Base-by-base conservation (phyloP, 2,797 vertebrate species). In the Scolopax bukidnonensis region DNA sequence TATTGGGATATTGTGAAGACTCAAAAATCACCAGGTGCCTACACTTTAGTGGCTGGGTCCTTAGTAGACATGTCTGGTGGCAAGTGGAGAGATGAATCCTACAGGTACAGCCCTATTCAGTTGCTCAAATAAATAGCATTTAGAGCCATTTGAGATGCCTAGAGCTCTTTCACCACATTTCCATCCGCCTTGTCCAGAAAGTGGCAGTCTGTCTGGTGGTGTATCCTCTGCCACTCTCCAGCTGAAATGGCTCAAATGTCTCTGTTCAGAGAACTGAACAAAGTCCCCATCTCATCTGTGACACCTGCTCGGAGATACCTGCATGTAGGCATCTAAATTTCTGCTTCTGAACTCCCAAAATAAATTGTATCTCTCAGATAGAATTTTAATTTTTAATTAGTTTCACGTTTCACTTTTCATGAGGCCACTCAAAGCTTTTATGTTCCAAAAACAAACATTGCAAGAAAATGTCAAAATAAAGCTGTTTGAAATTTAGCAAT, bases 381-480 rank as follows among this genome's bases (percentile, higher is more conserved):
- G 1, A 38, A 24, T 28, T 77, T 38, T 41, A 9, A 16, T 53
- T 92, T 61, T 84, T 15, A 63, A 57, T 47, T 64, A 67, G 16
- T 40, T 91, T 63, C 57, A 43, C 12, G 40, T 69, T 86, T 73
- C 76, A 10, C 4, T 84, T 80, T 88, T 76, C 47, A 63, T 27
- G 10, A 89, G 16, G 40, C 12, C 60, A 60, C 15, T 48, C 3
- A 81, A 78, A 83, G 18, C 6, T 38, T 81, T 86, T 73, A 18
- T 54, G 41, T 30, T 93, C 16, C 17, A 48, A 92, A 90, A 90
- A 41, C 25, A 84, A 70, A 65, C 8, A 51, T 54, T 87, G 6
- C 11, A 76, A 69, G 38, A 28, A 84, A 80, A 77, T 48, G 78
- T 80, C 89, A 94, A 91, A 97, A 95, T 87, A 95, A 95, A 95